Evolutionary conservation across 2,113 vertebrate species (phyloP).

Genomic region (Psammodynastes pulverulentus): DNA sequence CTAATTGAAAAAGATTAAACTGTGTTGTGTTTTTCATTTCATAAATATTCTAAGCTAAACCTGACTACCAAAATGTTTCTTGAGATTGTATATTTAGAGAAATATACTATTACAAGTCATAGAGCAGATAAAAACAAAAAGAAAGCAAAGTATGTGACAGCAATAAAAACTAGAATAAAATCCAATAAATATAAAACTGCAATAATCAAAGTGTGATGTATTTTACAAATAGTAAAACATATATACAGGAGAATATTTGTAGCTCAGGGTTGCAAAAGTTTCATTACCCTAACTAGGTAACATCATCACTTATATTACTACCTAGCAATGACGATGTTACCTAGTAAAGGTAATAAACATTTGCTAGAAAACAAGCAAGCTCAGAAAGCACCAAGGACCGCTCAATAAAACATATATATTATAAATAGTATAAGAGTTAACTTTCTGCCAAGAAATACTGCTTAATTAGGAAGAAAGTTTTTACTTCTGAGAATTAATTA

Average conservation of each 20-base stretch:
- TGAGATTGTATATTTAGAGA: neutral
- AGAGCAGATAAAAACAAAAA: neutral
- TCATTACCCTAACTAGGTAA: too few relatives aligned
- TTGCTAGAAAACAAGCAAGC: too few relatives aligned
- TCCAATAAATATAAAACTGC: neutral
- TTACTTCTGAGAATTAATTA: neutral
- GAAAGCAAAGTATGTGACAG: neutral
- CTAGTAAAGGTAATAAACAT: too few relatives aligned
- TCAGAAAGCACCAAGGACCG: too few relatives aligned
- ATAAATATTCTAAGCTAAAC: neutral
- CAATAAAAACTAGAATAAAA: neutral
- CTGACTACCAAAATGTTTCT: neutral
- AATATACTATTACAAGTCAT: neutral
- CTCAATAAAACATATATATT: neutral
- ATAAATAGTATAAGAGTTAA: neutral
- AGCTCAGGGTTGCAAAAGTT: too few relatives aligned
- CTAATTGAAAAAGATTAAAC: neutral
- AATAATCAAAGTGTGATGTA: neutral
- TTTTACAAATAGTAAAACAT: neutral
- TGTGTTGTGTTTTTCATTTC: neutral
- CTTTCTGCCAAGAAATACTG: neutral
- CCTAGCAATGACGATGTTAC: too few relatives aligned
- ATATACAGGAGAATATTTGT: neutral
- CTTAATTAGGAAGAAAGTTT: neutral
- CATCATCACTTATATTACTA: too few relatives aligned